Evolutionary conservation across 2,888 invertebrate species (phyloP), one percentile per base, ranked within the genome.

Genomic region (Coenonympha glycerion): DNA sequence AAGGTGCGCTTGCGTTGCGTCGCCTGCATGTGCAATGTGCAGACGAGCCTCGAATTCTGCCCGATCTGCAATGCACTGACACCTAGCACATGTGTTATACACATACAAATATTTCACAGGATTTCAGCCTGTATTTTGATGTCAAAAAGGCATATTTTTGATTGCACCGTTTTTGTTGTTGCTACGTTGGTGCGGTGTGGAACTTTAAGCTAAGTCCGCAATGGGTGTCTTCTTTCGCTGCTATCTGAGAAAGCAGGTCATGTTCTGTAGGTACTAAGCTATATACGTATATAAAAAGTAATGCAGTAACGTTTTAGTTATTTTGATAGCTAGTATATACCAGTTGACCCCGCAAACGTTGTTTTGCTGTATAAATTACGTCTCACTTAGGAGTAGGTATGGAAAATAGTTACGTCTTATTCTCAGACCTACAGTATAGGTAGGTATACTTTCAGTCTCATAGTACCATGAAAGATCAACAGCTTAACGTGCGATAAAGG

Each of bases 191-290:
- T 56, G 52, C 52, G 37, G 37, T 26, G 34, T 42, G 45, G 40
- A 49, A 49, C 52, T 58, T 62, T 60, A 59, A 57, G 77, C 77
- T 78, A 79, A 78, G 68, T 63, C 61, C 51, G 61, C 64, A 61
- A 37, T 60, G 44, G 69, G 79, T 78, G 71, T 81, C 73, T 57
- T 58, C 72, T 81, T 81, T 73, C 80, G 66, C 65, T 52, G 53
- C 57, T 58, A 64, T 59, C 53, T 59, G 59, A 57, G 60, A 63
- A 64, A 63, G 57, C 57, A 59, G 63, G 61, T 59, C 60, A 57
- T 47, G 30, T 41, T 48, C 26, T 48, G 34, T 57, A 55, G 53
- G 49, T 56, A 57, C 53, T 39, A n/a, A n/a, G n/a, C n/a, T n/a
- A n/a, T n/a, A n/a, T n/a, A n/a, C n/a, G n/a, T n/a, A n/a, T n/a